phyloP scores from a whole-genome alignment of 2,888 invertebrate species.

The Brenthis daphne region DNA sequence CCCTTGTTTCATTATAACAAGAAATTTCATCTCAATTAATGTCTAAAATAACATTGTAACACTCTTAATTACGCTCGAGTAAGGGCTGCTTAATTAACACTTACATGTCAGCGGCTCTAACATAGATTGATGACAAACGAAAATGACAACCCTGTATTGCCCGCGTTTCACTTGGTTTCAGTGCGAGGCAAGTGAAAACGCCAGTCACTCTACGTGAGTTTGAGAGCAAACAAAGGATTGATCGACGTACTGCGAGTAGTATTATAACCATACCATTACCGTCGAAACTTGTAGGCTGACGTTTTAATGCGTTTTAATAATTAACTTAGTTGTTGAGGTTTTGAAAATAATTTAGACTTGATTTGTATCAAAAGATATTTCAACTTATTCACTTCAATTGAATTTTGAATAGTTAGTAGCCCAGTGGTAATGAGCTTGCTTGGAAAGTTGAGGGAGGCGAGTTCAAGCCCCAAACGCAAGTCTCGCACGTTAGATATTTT shows the following conservation, averaged over 20 bases:
- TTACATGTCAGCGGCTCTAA: conserved; percentile 79
- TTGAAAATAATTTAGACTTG: too few relatives aligned
- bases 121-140: conserved; percentile 82
- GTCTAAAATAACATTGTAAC: conserved; percentile 81
- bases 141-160: conserved; percentile 76
- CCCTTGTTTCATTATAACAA: conserved; percentile 70
- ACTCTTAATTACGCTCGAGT: conserved; percentile 81
- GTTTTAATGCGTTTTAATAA: conserved; percentile 78
- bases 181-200: conserved; percentile 63
- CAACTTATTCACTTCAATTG: too few relatives aligned
- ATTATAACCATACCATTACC: conserved; percentile 56
- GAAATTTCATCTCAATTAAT: conserved; percentile 82
- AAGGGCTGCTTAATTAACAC: conserved; percentile 82
- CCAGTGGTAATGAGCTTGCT: too few relatives aligned
- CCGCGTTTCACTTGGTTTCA: conserved; percentile 65
- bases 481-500: too few relatives aligned
- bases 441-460: too few relatives aligned
- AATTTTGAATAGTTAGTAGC: too few relatives aligned
- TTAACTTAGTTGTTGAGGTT: conserved; percentile 47
- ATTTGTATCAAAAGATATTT: too few relatives aligned
- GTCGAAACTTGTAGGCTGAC: conserved; percentile 55
- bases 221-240: conserved; percentile 65
- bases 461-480: too few relatives aligned
- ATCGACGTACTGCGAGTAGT: conserved; percentile 59
- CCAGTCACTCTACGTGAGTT: conserved; percentile 72